Percentiles rank a stretch among this genome's conserved stretches.
Evolutionary conservation across 2,113 vertebrate species (phyloP).

Genomic region (Junco hyemalis): DNA sequence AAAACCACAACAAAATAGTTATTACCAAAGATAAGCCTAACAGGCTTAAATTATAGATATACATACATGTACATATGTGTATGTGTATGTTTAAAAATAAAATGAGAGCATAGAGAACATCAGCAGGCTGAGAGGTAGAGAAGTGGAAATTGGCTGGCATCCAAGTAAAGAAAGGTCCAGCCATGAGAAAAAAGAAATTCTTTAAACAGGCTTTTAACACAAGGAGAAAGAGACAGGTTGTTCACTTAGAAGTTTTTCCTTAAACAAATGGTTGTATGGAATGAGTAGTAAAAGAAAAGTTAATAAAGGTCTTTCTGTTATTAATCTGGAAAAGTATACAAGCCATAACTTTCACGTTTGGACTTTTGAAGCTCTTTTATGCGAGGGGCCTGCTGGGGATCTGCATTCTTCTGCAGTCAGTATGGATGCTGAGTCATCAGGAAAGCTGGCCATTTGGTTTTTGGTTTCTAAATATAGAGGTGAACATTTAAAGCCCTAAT

Average conservation of each 20-base stretch:
- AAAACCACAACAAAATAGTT: background rate
- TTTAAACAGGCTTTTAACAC: background rate
- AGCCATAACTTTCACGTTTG: background rate
- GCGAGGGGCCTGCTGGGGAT: background rate
- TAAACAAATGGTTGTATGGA: background rate
- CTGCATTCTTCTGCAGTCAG: slow-evolving; percentile 23
- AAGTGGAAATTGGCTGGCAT: background rate
- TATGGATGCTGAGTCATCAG: slow-evolving; percentile 43
- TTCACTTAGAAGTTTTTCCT: background rate
- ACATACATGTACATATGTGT: background rate
- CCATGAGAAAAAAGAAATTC: background rate
- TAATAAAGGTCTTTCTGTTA: background rate
- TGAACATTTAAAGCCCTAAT: slow-evolving; percentile 21
- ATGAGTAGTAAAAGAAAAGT: background rate
- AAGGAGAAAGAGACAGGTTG: background rate
- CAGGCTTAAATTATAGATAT: background rate
- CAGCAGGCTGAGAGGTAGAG: background rate
- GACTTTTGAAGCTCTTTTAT: slow-evolving; percentile 1
- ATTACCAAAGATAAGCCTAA: background rate
- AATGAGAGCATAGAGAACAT: background rate
- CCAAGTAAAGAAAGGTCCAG: background rate
- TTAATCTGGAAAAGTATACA: background rate
- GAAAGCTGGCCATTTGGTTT: slow-evolving; percentile 37
- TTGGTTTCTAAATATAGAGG: slow-evolving; percentile 53
- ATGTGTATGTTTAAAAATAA: background rate